phyloP scores from a whole-genome alignment of 2,888 invertebrate genomes.

The Terebella lapidaria region DNA sequence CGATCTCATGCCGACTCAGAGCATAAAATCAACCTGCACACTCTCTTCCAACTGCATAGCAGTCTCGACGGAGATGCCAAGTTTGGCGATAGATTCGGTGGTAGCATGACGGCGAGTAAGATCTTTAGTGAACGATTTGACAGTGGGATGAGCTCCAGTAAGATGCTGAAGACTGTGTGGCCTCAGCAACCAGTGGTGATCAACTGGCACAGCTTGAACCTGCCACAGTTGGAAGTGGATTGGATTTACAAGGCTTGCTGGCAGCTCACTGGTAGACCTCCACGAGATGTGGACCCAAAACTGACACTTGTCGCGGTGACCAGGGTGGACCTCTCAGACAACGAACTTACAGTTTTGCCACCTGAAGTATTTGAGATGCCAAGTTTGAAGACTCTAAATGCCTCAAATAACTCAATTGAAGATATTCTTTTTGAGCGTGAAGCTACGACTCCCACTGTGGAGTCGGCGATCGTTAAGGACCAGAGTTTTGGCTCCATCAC shows the following conservation, averaged over 20 bases:
- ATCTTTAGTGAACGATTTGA: neutral
- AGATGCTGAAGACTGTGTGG: conserved; percentile 1
- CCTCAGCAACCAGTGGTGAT: conserved; percentile 60
- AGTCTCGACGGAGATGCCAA: neutral
- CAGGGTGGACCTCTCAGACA: conserved; percentile 85
- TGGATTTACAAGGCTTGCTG: conserved; percentile 82
- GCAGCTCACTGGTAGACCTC: conserved; percentile 76
- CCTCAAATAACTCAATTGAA: conserved; percentile 73
- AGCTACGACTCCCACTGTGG: neutral
- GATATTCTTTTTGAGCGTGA: neutral
- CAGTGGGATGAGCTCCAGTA: neutral
- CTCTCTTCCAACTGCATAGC: neutral
- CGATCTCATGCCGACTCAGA: conserved; percentile 74
- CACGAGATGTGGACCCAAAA: conserved; percentile 62
- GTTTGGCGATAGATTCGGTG: neutral
- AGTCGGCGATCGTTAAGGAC: neutral
- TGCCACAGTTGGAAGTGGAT: conserved; percentile 64
- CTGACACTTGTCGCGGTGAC: conserved; percentile 83
- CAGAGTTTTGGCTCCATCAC: neutral
- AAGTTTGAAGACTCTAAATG: conserved; percentile 78
- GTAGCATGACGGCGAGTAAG: neutral
- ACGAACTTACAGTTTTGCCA: conserved; percentile 76
- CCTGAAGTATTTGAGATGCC: conserved; percentile 68
- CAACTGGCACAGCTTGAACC: conserved; percentile 77
- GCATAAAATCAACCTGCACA: conserved; percentile 59